Base-by-base conservation (phyloP, 2,113 vertebrate species). In the Nyctereutes procyonoides region DNA sequence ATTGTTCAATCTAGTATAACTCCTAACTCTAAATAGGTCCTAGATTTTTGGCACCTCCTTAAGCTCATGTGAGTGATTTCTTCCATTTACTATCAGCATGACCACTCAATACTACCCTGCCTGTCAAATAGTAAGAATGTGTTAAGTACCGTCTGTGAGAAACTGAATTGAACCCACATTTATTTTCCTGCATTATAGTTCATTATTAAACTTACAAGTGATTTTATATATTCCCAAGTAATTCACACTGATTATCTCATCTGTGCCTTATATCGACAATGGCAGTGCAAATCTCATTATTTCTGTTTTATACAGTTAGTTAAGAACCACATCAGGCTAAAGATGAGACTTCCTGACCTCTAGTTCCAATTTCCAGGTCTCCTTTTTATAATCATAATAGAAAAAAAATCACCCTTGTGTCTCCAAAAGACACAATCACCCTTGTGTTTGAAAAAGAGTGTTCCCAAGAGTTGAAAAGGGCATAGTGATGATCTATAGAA, bases 281-380 rank as follows among this genome's bases (percentile, higher is more conserved):
- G 15, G n/a, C 32, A 51, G 89, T 13, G 6, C 15, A 97, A 95
- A 83, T 62, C 77, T 60, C 35, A 81, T 86, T 82, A 94, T 96
- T 81, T 90, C n/a, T 24, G 74, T 79, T 94, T 60, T 58, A 15
- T 32, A 92, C 4, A 88, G 73, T 83, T 76, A 38, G 51, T 71
- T 48, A 93, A 71, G 60, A 71, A 60, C 32, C 62, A 16, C 94
- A 62, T 2, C 79, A 67, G 65, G 88, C 4, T 69, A 83, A 84
- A 20, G 79, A 96, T 35, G 92, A 56, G 56, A 86, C 76, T 76
- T 98, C 63, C 11, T 74, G 63, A 77, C 30, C 71, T n/a, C 43
- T 77, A 92, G 51, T 26, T 6, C 2, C 92, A 91, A 56, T 91
- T 5, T 69, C 53, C 96, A 28, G 10, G 13, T 89, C 16, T 82